These are phyloP conservation scores for Cheirogaleus medius DNA, from an alignment of 2,113 vertebrate species.

Conservation along the genomic window DNA sequence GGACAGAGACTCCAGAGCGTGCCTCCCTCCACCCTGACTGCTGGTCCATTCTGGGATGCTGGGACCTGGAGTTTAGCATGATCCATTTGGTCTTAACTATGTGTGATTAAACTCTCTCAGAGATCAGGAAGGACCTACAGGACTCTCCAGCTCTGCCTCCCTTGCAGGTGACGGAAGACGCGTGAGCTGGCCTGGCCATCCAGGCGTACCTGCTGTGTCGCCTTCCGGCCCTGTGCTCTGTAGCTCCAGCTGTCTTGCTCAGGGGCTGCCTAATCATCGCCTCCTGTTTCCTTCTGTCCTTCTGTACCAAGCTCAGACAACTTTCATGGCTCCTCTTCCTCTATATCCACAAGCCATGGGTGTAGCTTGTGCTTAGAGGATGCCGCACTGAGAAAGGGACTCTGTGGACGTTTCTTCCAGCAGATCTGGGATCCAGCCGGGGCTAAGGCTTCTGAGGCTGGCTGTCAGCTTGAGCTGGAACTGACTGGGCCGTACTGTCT, in stretches of 20 bases:
- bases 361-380: not conserved
- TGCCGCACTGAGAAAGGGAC: not conserved
- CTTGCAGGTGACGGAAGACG: not conserved
- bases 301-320: not conserved
- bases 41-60: not conserved
- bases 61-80: not conserved
- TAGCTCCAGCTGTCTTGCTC: not conserved
- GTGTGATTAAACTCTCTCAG: not conserved
- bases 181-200: not conserved
- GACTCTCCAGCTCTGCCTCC: not conserved
- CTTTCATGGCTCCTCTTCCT: not conserved
- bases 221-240: not conserved
- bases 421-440: not conserved
- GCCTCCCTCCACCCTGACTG: not conserved
- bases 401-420: not conserved
- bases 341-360: fast-evolving
- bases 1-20: not conserved
- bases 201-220: fast-evolving
- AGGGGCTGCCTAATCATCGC: fast-evolving
- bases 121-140: not conserved
- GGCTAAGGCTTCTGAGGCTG: not conserved
- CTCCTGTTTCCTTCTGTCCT: not conserved
- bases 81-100: not conserved
- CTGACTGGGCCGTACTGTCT: not conserved
- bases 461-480: not conserved